These are phyloP conservation scores for Leucania comma DNA, from an alignment of 2,888 invertebrate genomes.

Conservation along the genomic window DNA sequence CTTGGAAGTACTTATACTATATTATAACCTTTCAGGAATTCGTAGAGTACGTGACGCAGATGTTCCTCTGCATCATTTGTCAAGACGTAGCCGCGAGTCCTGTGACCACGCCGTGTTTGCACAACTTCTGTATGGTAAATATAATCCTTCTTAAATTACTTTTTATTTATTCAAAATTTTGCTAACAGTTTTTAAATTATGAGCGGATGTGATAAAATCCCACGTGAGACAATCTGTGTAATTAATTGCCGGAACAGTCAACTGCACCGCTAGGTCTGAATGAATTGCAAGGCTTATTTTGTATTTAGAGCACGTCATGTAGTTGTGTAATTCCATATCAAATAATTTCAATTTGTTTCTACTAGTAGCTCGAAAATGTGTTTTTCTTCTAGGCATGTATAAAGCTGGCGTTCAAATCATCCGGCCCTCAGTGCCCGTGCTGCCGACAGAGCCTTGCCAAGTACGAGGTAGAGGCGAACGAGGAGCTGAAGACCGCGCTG, in stretches of 20 bases:
- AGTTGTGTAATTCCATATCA: too few species aligned
- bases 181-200: too few species aligned
- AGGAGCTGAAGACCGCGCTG: conserved; percentile 89
- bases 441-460: conserved; percentile 92
- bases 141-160: conserved; percentile 50
- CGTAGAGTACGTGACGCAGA: conserved; percentile 91
- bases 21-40: conserved; percentile 86
- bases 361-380: neutral
- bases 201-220: too few species aligned
- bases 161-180: too few species aligned
- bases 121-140: conserved; percentile 94
- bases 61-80: conserved; percentile 95
- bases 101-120: conserved; percentile 93
- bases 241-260: too few species aligned
- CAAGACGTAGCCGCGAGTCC: conserved; percentile 93
- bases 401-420: conserved; percentile 92
- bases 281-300: too few species aligned
- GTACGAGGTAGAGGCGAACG: conserved; percentile 90
- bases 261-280: too few species aligned
- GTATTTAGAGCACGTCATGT: too few species aligned
- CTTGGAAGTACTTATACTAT: too few species aligned
- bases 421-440: conserved; percentile 92
- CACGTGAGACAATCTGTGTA: too few species aligned
- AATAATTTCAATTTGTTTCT: too few species aligned
- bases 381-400: conserved; percentile 91